Base-by-base conservation (phyloP, 2,888 invertebrate genomes). In the Eretmocerus hayati region DNA sequence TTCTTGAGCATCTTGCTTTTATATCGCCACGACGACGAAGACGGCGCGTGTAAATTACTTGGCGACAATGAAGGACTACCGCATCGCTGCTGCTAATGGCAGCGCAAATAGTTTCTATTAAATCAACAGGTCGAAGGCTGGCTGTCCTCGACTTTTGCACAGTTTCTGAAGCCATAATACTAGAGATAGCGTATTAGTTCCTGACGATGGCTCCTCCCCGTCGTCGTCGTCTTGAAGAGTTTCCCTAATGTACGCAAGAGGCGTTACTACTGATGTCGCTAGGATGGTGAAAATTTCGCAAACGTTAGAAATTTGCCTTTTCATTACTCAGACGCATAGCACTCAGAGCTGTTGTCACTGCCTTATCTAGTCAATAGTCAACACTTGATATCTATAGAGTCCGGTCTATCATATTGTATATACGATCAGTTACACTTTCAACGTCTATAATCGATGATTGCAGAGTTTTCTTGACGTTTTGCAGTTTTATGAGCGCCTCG, bases 61-160 rank as follows among this genome's bases (percentile, higher is more conserved):
- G 52, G 38, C 38, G 54, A 53, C 49, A 45, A 54, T 49, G 54
- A 53, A 51, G 53, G 52, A 53, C 54, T 51, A 46, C 46, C 38
- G 53, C 53, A 23, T 30, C 8, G 41, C 40, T 31, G 48, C 52
- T n/a, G 50, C 61, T 65, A 64, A 64, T 61, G 62, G 59, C 62
- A 62, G 50, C 57, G 63, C 60, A 64, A 65, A 65, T 64, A 65
- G 62, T 64, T 65, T 64, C 65, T 62, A 64, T 58, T 59, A 57
- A 59, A 60, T 59, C 59, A 60, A 60, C 59, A 59, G 57, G 60
- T 60, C 56, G 53, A 18, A 13, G n/a, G 23, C 42, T n/a, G n/a
- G n/a, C n/a, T n/a, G n/a, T 22, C 11, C 3, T 30, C 19, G 11
- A 19, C 11, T 18, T 20, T 13, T 16, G 13, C 9, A 35, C n/a